These are phyloP conservation scores for Taeniopygia guttata DNA, from an alignment of 2,797 vertebrate genomes.

Conservation along the genomic window DNA sequence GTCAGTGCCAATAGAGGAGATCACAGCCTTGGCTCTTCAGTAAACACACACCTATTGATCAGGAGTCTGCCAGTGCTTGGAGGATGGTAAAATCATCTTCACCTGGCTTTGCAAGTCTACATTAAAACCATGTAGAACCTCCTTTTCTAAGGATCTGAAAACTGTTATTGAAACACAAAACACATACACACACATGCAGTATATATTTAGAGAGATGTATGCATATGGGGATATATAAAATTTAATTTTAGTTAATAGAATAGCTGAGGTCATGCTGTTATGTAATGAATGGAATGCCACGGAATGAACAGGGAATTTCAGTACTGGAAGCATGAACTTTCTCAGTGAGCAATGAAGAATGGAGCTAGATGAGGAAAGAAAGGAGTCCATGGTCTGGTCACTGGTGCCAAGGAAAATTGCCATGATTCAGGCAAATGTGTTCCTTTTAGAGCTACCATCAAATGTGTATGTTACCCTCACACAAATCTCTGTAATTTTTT, in stretches of 20 bases:
- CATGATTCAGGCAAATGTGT: neutral
- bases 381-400: accelerated
- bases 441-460: neutral
- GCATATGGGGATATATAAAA: neutral
- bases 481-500: neutral
- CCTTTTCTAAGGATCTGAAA: neutral
- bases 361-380: neutral
- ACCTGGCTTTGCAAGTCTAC: neutral
- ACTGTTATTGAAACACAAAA: neutral
- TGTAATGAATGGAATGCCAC: neutral
- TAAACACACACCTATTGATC: neutral
- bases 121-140: neutral
- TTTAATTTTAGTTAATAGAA: neutral
- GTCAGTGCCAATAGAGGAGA: neutral
- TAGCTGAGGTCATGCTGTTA: accelerated
- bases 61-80: neutral
- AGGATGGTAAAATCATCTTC: neutral
- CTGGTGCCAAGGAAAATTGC: neutral
- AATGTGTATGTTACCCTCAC: neutral
- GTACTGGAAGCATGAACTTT: neutral
- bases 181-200: accelerated
- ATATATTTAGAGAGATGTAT: neutral
- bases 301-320: neutral
- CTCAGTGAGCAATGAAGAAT: neutral
- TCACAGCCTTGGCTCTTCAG: neutral